phyloP scores from a whole-genome alignment of 1,140 invertebrate species.

The Lepidotrigona ventralis region DNA sequence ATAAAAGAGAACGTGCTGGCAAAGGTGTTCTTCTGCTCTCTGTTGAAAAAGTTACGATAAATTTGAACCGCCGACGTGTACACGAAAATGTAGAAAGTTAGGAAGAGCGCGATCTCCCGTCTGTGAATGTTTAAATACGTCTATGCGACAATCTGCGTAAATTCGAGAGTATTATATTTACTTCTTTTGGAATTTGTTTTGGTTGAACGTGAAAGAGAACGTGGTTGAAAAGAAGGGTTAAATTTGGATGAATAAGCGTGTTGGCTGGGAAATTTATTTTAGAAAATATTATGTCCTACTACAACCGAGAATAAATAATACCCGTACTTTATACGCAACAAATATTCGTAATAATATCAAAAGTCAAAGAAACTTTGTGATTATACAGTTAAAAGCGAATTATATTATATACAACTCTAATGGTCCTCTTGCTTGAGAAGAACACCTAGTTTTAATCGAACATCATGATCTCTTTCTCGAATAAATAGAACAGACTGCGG shows the following conservation, averaged over 20 bases:
- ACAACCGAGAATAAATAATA: not conserved
- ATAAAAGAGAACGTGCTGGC: not conserved
- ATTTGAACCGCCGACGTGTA: not conserved
- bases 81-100: not conserved
- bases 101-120: not conserved
- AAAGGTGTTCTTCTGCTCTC: not conserved
- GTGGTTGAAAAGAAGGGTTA: not conserved
- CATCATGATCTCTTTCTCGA: not conserved
- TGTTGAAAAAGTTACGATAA: constrained; percentile 18
- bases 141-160: not conserved
- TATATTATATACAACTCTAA: not conserved
- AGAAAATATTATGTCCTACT: not conserved
- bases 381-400: not conserved
- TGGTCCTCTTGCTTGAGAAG: not conserved
- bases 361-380: not conserved
- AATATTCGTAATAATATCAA: not conserved
- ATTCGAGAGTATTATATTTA: not conserved
- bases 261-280: not conserved
- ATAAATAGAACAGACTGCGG: too few relatives aligned
- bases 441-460: not conserved
- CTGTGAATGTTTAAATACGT: not conserved
- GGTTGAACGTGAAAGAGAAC: not conserved
- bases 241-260: not conserved
- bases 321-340: not conserved
- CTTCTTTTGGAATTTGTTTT: not conserved